A percentile compares a stretch with the other conserved stretches of the same genome.
These are phyloP conservation scores for Copsychus sechellarum DNA, from an alignment of 2,113 vertebrate genomes.

Conservation along the genomic window DNA sequence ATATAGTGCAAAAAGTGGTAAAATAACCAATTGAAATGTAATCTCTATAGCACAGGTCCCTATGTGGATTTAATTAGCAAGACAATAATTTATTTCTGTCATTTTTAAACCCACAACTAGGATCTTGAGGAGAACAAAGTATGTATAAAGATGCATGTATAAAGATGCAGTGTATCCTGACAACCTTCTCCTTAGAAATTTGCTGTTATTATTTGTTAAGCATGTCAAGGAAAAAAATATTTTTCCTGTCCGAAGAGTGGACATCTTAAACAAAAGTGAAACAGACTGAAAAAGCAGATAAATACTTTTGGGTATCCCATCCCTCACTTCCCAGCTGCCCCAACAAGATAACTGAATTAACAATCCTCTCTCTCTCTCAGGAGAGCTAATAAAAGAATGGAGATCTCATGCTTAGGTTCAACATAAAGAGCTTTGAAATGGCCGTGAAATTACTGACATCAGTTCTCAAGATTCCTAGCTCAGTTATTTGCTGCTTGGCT, in stretches of 20 bases:
- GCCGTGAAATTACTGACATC: not conserved
- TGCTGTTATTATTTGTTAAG: not conserved
- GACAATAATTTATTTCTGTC: not conserved
- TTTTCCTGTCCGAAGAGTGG: not conserved
- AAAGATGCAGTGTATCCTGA: not conserved
- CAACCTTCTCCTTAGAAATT: not conserved
- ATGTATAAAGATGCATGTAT: not conserved
- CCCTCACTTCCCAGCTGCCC: too few species aligned
- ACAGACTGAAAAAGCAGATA: not conserved
- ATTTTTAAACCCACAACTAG: not conserved
- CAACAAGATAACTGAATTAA: not conserved
- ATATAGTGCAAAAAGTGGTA: not conserved
- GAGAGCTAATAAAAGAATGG: conserved; percentile 38
- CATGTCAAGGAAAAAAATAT: not conserved
- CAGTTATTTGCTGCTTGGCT: not conserved
- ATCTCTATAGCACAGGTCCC: not conserved
- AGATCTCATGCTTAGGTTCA: not conserved
- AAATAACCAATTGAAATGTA: not conserved
- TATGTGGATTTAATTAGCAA: not conserved
- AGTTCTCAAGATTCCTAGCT: not conserved
- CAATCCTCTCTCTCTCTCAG: not conserved
- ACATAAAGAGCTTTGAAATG: not conserved
- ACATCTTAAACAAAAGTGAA: not conserved
- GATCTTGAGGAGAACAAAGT: not conserved
- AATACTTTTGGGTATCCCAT: not conserved